Conservation (phyloP, 2,888 invertebrate species). For the Ametastegia equiseti region DNA sequence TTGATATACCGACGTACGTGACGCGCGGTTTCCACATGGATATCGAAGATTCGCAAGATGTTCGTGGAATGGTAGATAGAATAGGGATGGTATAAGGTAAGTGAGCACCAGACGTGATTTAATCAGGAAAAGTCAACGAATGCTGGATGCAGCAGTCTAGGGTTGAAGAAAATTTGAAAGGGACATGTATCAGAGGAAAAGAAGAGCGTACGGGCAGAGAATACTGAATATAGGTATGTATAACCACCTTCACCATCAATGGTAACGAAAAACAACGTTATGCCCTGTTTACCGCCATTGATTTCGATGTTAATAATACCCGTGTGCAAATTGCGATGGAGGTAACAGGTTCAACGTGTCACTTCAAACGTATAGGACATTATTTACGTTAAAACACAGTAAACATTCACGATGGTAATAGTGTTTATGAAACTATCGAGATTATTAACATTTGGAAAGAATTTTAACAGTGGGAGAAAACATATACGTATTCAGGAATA, state of each 20-base stretch:
- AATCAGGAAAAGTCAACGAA: constrained; percentile 40
- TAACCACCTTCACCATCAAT: neutral
- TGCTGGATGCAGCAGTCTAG: neutral
- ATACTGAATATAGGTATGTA: too few species aligned
- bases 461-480: neutral
- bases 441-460: neutral
- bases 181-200: constrained; percentile 9
- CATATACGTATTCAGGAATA: neutral
- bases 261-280: constrained; percentile 3
- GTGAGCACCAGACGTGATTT: constrained; percentile 34
- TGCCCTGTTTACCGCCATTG: neutral
- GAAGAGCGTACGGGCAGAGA: neutral
- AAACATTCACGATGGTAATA: too few species aligned
- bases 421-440: too few species aligned
- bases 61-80: neutral
- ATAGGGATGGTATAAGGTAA: constrained; percentile 3
- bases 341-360: too few species aligned
- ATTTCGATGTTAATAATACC: neutral
- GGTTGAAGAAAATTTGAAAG: constrained; percentile 12
- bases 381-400: too few species aligned
- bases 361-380: too few species aligned
- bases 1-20: constrained; percentile 30
- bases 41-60: constrained; percentile 22
- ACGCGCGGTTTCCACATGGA: constrained; percentile 1
- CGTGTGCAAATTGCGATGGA: too few species aligned